A percentile compares a stretch with the other conserved stretches of the same genome.
Conservation (phyloP, 2,888 invertebrate genomes). For the Teleiodes luculella region DNA sequence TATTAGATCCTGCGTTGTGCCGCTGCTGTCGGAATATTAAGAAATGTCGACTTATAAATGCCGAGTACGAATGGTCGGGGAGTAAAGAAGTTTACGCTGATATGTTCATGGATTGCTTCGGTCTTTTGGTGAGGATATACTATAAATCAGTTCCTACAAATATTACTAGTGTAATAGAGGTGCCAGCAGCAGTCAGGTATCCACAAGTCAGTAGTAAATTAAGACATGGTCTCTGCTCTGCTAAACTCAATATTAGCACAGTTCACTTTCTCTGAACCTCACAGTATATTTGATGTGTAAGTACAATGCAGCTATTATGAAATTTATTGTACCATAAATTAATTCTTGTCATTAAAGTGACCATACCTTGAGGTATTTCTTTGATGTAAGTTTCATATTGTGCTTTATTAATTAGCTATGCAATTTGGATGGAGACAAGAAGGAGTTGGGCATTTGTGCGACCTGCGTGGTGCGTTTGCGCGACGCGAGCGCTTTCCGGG, state of each 20-base stretch:
- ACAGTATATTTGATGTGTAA: too few relatives aligned
- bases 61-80: slow-evolving; percentile 60
- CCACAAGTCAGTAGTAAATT: too few relatives aligned
- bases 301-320: too few relatives aligned
- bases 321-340: too few relatives aligned
- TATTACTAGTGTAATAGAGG: too few relatives aligned
- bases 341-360: too few relatives aligned
- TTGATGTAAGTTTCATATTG: too few relatives aligned
- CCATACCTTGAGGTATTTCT: too few relatives aligned
- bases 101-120: slow-evolving; percentile 70
- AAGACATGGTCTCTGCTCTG: too few relatives aligned
- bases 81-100: slow-evolving; percentile 64
- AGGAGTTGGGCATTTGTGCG: slow-evolving; percentile 54
- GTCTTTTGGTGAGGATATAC: slow-evolving; percentile 58
- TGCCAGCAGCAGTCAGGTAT: too few relatives aligned
- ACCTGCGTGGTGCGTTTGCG: slow-evolving; percentile 57
- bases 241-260: too few relatives aligned
- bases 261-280: too few relatives aligned
- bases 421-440: slow-evolving; percentile 48
- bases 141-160: neutral
- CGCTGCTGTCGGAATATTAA: slow-evolving; percentile 67
- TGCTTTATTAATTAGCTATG: slow-evolving; percentile 40
- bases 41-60: slow-evolving; percentile 60
- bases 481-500: slow-evolving; percentile 50
- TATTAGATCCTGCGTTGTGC: slow-evolving; percentile 61